Percentiles rank a stretch among this genome's conserved stretches.
phyloP scores from a whole-genome alignment of 1,140 invertebrate species.

The Drosophila micromelanica region DNA sequence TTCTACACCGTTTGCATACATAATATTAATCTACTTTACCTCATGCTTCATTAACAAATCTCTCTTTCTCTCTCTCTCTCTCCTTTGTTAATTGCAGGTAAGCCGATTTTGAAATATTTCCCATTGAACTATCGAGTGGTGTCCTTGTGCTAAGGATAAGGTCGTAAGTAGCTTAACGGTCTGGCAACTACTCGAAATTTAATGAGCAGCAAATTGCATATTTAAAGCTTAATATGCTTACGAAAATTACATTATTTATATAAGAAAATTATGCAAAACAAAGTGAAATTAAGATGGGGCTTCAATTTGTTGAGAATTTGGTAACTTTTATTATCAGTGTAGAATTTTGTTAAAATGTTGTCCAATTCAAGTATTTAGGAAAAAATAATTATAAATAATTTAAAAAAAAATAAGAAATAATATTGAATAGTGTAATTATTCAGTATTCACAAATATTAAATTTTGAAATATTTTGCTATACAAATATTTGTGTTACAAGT shows the following conservation, averaged over 20 bases:
- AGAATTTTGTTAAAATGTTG: not conserved
- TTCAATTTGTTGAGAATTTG: not conserved
- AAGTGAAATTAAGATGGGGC: not conserved
- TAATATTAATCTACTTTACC: slow-evolving; percentile 54
- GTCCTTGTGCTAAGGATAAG: slow-evolving; percentile 29
- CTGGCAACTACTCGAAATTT: slow-evolving; percentile 5
- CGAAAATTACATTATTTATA: not conserved
- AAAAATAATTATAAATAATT: no score
- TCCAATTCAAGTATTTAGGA: no score
- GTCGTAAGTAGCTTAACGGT: slow-evolving; percentile 24
- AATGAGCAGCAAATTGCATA: slow-evolving; percentile 1
- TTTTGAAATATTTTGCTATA: not conserved
- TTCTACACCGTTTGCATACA: slow-evolving; percentile 28
- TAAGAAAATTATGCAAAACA: not conserved
- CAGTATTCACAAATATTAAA: not conserved
- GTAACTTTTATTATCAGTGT: not conserved
- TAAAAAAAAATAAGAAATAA: no score
- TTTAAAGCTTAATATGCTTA: slow-evolving; percentile 6
- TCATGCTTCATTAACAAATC: slow-evolving; percentile 21
- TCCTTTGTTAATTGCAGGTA: slow-evolving; percentile 57
- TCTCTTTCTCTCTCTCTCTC: slow-evolving; percentile 28
- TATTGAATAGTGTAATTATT: no score
- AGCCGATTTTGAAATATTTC: slow-evolving; percentile 60
- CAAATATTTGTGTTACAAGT: no score
- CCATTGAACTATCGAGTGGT: slow-evolving; percentile 36